A percentile compares a stretch with the other conserved stretches of the same genome.
phyloP scores from a whole-genome alignment of 2,888 invertebrate genomes.

The Ptilodon capucinus region DNA sequence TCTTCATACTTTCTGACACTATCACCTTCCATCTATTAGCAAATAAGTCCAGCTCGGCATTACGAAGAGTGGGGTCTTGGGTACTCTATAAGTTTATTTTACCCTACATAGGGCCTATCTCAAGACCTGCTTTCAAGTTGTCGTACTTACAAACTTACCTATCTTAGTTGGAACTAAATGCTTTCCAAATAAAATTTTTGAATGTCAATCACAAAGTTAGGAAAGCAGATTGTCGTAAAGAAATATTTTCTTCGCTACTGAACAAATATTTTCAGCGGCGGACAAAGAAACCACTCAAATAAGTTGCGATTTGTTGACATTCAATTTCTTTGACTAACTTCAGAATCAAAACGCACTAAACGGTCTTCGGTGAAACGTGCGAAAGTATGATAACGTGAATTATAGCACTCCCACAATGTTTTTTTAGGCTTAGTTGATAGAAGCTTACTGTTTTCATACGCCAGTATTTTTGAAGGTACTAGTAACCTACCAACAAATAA shows the following conservation, averaged over 20 bases:
- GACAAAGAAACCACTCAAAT: conserved; percentile 15
- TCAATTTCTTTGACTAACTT: conserved; percentile 40
- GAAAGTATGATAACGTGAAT: conserved; percentile 18
- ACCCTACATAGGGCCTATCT: too few species aligned
- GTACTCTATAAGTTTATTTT: too few species aligned
- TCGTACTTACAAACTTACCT: too few species aligned
- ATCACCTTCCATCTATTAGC: too few species aligned
- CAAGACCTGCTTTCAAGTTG: too few species aligned
- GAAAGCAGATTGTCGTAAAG: background rate
- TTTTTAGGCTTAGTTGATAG: background rate
- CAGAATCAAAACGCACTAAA: conserved; percentile 29
- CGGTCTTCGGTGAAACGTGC: conserved; percentile 9
- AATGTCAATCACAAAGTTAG: background rate
- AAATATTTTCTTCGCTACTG: background rate
- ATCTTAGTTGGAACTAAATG: too few species aligned
- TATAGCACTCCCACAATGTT: conserved; percentile 15
- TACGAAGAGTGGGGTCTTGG: too few species aligned
- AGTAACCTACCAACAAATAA: background rate
- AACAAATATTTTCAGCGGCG: background rate
- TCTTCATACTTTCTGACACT: too few species aligned
- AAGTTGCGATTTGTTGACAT: conserved; percentile 38
- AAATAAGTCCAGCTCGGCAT: too few species aligned
- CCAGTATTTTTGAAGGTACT: background rate
- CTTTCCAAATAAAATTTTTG: too few species aligned
- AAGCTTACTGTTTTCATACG: background rate